Base-by-base conservation (phyloP, 2,797 vertebrate genomes). In the Pangasius krempfi region DNA sequence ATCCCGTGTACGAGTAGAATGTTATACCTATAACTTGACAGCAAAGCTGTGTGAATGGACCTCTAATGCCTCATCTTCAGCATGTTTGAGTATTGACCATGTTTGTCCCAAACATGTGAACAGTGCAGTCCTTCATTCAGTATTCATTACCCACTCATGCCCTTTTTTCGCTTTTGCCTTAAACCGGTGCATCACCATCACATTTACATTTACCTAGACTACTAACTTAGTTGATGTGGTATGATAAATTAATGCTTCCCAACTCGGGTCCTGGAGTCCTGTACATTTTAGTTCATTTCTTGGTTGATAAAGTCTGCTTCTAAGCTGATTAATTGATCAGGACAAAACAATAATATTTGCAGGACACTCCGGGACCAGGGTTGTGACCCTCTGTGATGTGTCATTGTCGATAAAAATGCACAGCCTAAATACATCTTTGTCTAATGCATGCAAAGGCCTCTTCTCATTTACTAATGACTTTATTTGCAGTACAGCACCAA, bases 41-140 rank as follows among this genome's bases (percentile, higher is more conserved):
- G 62, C 40, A 10, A 37, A 62, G 44, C 58, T 82, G 30, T 56
- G 70, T 88, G 20, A 84, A 80, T 47, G 76, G 5, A 50, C n/a
- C 64, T 22, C 5, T 76, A 78, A 58, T 87, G 88, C 68, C 73
- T 81, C 76, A 16, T 84, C 14, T 78, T 84, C 5, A 82, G 58
- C 84, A 87, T 89, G 73, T 44, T 90, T 40, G 85, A 79, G 76
- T 37, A 64, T 20, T 80, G 60, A 47, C 66, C 87, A 87, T 90
- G 82, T 92, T 90, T 90, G 88, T 66, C 47, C 78, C 70, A 90
- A 92, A 90, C 88, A 79, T 90, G 86, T 68, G 72, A 14, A 88
- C 27, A 50, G 86, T 80, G 75, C 40, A 56, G 56, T 58, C 18
- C 25, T 50, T 76, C 27, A 47, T 62, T 40, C 25, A 60, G 52